Conservation (phyloP, 2,888 invertebrate genomes). For the Tachina grossa region DNA sequence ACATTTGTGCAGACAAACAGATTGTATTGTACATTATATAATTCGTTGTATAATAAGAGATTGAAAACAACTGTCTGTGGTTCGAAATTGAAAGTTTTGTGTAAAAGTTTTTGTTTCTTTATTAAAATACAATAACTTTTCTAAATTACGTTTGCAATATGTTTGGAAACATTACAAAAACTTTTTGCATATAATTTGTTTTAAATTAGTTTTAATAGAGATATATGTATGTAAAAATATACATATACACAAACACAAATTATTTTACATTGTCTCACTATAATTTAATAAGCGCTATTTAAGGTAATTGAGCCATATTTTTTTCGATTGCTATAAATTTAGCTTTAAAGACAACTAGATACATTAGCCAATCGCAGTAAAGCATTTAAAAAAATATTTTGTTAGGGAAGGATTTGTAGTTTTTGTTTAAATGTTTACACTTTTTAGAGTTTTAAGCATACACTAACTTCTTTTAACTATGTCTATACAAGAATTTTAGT, state of each 20-base stretch:
- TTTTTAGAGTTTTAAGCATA: neutral
- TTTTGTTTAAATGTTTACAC: neutral
- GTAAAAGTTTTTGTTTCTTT: constrained; percentile 50
- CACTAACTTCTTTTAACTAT: neutral
- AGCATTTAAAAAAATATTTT: too few species aligned
- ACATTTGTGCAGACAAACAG: neutral
- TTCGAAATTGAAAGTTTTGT: constrained; percentile 52
- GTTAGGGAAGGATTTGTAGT: neutral
- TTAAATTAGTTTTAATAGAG: constrained; percentile 49
- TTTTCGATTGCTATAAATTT: neutral
- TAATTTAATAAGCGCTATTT: neutral
- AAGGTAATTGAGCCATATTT: neutral
- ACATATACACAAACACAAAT: neutral
- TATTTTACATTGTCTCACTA: constrained; percentile 20
- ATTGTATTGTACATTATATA: neutral
- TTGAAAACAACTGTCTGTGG: constrained; percentile 40
- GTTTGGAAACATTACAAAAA: constrained; percentile 44
- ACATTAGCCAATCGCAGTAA: too few species aligned
- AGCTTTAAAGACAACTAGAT: neutral
- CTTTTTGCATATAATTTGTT: constrained; percentile 53
- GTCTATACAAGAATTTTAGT: too few species aligned
- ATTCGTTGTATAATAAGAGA: constrained; percentile 15
- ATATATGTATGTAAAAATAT: neutral
- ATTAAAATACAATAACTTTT: constrained; percentile 55
- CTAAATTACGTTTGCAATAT: constrained; percentile 53